These are phyloP conservation scores for Gymnoscelis rufifasciata DNA, from an alignment of 2,888 invertebrate genomes.

Conservation along the genomic window DNA sequence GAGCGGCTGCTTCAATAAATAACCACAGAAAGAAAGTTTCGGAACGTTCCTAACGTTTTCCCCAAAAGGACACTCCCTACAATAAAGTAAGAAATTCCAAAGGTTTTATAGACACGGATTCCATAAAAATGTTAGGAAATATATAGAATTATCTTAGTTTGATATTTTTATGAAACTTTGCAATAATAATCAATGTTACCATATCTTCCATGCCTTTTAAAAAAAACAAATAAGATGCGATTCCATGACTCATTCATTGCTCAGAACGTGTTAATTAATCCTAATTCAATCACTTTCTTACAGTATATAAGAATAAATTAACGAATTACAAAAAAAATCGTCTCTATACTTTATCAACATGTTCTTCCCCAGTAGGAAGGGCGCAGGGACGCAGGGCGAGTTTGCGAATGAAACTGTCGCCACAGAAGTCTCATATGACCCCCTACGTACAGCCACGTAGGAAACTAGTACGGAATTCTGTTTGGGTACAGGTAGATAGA, in stretches of 20 bases:
- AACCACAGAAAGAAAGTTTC: constrained; percentile 29
- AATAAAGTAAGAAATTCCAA: not conserved
- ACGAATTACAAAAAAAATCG: too few relatives aligned
- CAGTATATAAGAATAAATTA: too few relatives aligned
- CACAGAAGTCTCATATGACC: constrained; percentile 37
- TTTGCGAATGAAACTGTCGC: constrained; percentile 59
- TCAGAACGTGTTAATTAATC: too few relatives aligned
- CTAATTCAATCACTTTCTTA: too few relatives aligned
- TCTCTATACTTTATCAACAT: not conserved
- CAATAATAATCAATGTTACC: too few relatives aligned
- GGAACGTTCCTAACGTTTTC: constrained; percentile 27
- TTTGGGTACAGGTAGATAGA: too few relatives aligned
- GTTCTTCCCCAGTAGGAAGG: constrained; percentile 37
- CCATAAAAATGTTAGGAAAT: not conserved
- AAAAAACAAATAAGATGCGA: too few relatives aligned
- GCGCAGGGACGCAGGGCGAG: constrained; percentile 45
- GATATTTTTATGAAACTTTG: too few relatives aligned
- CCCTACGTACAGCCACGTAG: constrained; percentile 43
- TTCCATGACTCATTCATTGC: too few relatives aligned
- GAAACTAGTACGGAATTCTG: constrained; percentile 62
- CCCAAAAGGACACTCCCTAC: constrained; percentile 19
- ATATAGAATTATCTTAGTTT: not conserved
- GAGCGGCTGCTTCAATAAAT: constrained; percentile 23
- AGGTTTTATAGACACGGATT: constrained; percentile 2
- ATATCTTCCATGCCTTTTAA: too few relatives aligned